phyloP scores from a whole-genome alignment of 2,113 vertebrate species.

The Puffinus mauretanicus region DNA sequence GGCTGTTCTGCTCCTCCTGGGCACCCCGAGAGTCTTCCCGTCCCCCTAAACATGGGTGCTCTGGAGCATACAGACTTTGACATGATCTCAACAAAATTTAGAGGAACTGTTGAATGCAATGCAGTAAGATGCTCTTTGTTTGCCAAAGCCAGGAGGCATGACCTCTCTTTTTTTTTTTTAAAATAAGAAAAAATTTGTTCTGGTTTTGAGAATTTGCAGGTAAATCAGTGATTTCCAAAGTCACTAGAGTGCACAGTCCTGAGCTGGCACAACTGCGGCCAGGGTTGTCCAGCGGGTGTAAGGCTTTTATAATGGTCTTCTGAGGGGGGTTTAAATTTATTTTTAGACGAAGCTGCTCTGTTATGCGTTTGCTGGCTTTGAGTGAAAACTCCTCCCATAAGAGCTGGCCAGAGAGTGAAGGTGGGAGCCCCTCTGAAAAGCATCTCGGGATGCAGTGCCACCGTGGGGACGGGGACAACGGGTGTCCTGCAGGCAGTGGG shows the following conservation, averaged over 20 bases:
- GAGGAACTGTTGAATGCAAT: not conserved
- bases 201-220: not conserved
- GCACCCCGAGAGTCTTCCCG: no score
- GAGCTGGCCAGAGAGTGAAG: not conserved
- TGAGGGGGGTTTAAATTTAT: not conserved
- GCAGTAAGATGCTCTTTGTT: not conserved
- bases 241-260: not conserved
- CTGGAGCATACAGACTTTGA: not conserved
- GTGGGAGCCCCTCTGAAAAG: not conserved
- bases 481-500: not conserved
- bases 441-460: not conserved
- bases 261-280: not conserved
- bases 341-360: not conserved
- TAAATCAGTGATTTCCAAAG: not conserved
- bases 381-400: not conserved
- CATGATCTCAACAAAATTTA: not conserved
- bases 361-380: not conserved
- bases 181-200: not conserved
- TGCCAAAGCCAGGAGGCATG: not conserved
- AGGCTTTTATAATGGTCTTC: not conserved
- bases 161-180: no score
- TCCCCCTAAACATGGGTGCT: not conserved
- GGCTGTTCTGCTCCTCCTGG: not conserved
- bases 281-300: not conserved
- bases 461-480: fast-evolving